Evolutionary conservation across 2,888 invertebrate species (phyloP), one percentile per base, ranked within the genome.

Genomic region (Diadromus collaris): DNA sequence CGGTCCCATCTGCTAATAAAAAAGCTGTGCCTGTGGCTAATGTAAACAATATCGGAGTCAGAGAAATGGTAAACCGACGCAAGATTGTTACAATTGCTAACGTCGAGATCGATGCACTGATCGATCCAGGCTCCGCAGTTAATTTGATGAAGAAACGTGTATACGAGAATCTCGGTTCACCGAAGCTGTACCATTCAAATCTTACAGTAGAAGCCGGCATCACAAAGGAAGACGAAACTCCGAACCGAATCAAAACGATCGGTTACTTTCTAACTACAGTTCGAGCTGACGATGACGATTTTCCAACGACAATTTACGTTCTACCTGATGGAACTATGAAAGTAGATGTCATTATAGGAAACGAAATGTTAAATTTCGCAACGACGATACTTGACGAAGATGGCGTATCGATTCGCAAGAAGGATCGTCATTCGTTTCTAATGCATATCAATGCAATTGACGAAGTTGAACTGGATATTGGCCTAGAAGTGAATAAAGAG

Each of bases 291-390:
- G 46, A 64, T 13, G 27, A 64, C 9, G 64, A 64, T 0, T 64
- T 46, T 29, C 41, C 38, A 19, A 64, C 46, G 7, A 64, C 38
- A 9, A 46, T 64, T 27, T 64, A 64, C 46, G 29, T 64, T 6
- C 46, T 64, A n/a, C 64, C 64, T 5, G 29, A 64, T 46, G 46
- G 46, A n/a, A 46, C 64, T 27, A 64, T 64, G 64, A 64, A 64
- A 19, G 46, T 64, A 16, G 44, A 24, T 29, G 46, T 16, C 7
- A 64, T 64, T 10, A 64, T 64, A n/a, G 32, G 46, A 6, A 64
- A 46, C 16, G 64, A 64, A n/a, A 64, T 64, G 46, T 46, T 64
- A n/a, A 13, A 64, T n/a, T 44, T 44, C 24, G 64, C 44, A 3
- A 64, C 64, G n/a, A 64, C 64, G 2, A 64, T 46, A 46, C 3